phyloP scores from a whole-genome alignment of 35 echinoderm and acorn worm genomes.

The Anneissia japonica region DNA sequence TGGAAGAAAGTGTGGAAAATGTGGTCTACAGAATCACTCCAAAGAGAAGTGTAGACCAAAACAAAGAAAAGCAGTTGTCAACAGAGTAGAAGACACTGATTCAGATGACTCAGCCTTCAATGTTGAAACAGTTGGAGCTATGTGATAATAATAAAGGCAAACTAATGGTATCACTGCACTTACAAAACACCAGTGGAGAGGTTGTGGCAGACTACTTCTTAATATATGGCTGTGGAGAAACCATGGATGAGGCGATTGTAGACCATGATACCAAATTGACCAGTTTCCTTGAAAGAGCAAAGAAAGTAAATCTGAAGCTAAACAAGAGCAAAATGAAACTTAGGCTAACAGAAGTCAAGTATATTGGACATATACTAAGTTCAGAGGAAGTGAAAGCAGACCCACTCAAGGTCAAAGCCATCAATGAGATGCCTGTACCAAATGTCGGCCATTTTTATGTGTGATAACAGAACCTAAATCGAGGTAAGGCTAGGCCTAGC shows the following conservation, averaged over 20 bases:
- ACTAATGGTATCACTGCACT: too few relatives aligned
- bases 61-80: background rate
- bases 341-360: background rate
- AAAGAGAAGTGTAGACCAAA: background rate
- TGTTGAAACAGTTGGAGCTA: too few relatives aligned
- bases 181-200: too few relatives aligned
- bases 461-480: too few relatives aligned
- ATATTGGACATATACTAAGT: constrained; percentile 11
- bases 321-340: constrained; percentile 15
- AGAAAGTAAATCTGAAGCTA: constrained; percentile 41
- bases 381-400: background rate
- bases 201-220: constrained; percentile 28
- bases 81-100: too few relatives aligned
- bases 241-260: constrained; percentile 21
- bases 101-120: too few relatives aligned
- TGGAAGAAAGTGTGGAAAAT: constrained; percentile 7
- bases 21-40: background rate
- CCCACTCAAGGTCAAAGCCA: constrained; percentile 7
- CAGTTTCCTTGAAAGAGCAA: constrained; percentile 19
- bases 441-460: too few relatives aligned
- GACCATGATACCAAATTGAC: constrained; percentile 43
- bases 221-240: constrained; percentile 31
- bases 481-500: too few relatives aligned
- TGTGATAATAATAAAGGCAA: too few relatives aligned
- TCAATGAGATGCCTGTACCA: constrained; percentile 23